Evolutionary conservation across 2,888 invertebrate species (phyloP), one percentile per base, ranked within the genome.

Genomic region (Camptogramma bilineatum): DNA sequence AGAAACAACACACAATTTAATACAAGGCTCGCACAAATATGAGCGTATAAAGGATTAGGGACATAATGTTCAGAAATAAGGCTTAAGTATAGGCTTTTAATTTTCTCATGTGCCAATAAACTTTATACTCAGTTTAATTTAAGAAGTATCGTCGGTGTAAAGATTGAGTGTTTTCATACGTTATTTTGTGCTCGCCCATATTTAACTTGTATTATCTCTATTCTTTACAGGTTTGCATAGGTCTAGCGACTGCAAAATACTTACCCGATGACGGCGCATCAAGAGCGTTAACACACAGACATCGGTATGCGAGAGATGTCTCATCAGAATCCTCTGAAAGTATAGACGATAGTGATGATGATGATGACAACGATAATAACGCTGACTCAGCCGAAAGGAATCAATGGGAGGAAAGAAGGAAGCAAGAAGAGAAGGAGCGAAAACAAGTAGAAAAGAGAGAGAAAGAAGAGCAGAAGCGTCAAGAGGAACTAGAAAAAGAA

Each of bases 201-300:
- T 39, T 39, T 39, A 39, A 39, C 34, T 39, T 39, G 13, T 39
- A 13, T 39, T 39, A 28, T 8, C 10, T 44, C 7, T 71, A 71
- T 59, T 68, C 31, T 88, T 90, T 62, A 0, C 79, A 93, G 93
- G 82, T 86, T 65, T 86, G 87, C 79, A 71, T 90, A 59, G 87
- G 88, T 72, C 68, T 87, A 63, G 88, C 81, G 61, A 86, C 86
- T 73, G 91, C 93, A 76, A 92, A 92, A 84, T 87, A 92, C 76
- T 73, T 93, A 67, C 91, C 91, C 16, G 78, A 87, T 70, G 88
- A 91, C 73, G 77, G 73, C 59, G 78, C 80, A 69, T 74, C 82
- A 21, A 80, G 73, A 61, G 72, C 75, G 52, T 71, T 84, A 57
- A 72, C 83, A 71, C 72, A 79, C 68, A 79, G 82, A 42, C 75